phyloP scores from a whole-genome alignment of 2,797 vertebrate genomes.

The Delichon dasypus region DNA sequence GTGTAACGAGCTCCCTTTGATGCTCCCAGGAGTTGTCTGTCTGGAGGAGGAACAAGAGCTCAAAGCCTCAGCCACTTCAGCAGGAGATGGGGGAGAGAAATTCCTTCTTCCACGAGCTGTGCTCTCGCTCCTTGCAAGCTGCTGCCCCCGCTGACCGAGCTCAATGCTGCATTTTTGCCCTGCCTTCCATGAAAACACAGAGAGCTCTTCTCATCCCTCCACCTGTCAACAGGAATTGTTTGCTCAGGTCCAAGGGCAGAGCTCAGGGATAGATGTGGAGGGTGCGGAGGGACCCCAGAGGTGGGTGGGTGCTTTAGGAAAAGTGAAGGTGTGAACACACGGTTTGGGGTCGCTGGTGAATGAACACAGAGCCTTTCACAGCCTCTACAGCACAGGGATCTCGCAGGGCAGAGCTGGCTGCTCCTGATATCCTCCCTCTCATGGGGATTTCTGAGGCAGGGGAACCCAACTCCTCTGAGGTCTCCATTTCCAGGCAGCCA shows the following conservation, averaged over 20 bases:
- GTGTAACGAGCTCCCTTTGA: conserved; percentile 16
- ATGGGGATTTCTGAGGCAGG: neutral
- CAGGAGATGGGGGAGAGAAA: neutral
- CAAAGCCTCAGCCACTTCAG: neutral
- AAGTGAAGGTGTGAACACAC: accelerated
- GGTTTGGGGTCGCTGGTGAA: neutral
- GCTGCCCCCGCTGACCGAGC: neutral
- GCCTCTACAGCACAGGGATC: neutral
- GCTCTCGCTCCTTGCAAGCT: neutral
- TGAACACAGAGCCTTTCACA: neutral
- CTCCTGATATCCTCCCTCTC: neutral
- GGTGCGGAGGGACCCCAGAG: neutral
- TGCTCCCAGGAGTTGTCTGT: conserved; percentile 29
- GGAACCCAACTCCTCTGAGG: neutral
- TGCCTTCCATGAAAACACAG: neutral
- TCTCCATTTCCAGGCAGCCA: neutral
- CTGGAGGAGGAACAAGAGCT: neutral
- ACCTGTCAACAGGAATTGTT: neutral
- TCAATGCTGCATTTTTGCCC: neutral
- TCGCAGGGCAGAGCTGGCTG: neutral
- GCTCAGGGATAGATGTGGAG: accelerated
- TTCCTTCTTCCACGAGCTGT: neutral
- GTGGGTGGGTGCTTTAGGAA: neutral
- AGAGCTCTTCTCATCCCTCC: neutral
- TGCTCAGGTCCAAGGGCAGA: neutral